Evolutionary conservation across 2,888 invertebrate species (phyloP), one percentile per base, ranked within the genome.

Genomic region (Apodemia duryi): DNA sequence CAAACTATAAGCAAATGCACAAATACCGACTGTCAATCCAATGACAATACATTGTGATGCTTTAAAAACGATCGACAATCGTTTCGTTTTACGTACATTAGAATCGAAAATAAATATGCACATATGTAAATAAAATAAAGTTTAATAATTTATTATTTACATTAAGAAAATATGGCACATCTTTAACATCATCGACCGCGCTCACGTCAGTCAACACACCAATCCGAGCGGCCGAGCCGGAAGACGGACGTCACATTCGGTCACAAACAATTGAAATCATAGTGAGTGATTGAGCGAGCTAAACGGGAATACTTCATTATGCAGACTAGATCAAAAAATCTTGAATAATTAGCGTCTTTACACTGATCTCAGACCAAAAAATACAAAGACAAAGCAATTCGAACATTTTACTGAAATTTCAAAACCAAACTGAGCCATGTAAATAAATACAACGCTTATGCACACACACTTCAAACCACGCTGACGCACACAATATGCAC

Each of bases 111-210:
- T 91, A 91, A 90, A 90, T 90, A 91, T 88, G 85, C 85, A 84
- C 82, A 85, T 85, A 73, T 73, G 73, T 69, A 73, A 84, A 86
- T 69, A 73, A 84, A 86, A 79, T 85, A 83, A 77, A 80, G 86
- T 81, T 85, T 78, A 80, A 81, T 78, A 82, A 84, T 85, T 89
- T 89, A 90, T 75, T 91, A 91, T 91, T 91, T 91, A 91, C 90
- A 91, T 82, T 86, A 88, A 84, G 84, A 90, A 88, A 89, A 91
- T 91, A 91, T 91, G 91, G 91, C 91, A 91, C 91, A 90, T 88
- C 88, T 86, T 83, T 78, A 77, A 79, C 77, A 83, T 60, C 32
- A 60, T 86, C 88, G 85, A 89, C 86, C 88, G 87, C 88, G 84
- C 70, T 68, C 71, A 60, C 66, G 64, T 66, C 68, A 49, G 49